Base-by-base conservation (phyloP, 2,797 vertebrate species). In the Coregonus sp. region DNA sequence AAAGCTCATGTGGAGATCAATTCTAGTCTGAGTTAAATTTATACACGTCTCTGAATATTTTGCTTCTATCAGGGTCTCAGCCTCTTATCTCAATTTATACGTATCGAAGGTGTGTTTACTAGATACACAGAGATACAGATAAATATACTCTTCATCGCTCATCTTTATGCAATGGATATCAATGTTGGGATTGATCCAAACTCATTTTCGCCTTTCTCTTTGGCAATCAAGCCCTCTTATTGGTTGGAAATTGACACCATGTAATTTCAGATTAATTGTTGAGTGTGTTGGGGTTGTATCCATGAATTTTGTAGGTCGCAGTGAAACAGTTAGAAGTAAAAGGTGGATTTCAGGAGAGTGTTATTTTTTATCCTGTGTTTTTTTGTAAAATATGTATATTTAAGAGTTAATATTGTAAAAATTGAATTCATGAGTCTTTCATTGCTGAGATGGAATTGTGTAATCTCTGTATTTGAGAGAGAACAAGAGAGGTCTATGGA, bases 31-130 rank as follows among this genome's bases (percentile, higher is more conserved):
- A 79, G 35, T 80, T 77, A 86, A 76, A 25, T 76, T 85, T 87
- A 84, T 78, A 20, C 76, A 89, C 86, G 89, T 90, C 87, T 86
- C 59, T 73, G 80, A 79, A 63, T 1, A n/a, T n/a, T n/a, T n/a
- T 14, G 80, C 80, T 15, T 70, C 47, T 75, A 72, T 2, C 78
- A 29, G 63, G 78, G 63, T 29, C 56, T 78, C 76, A 31, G 11
- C 73, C 47, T 72, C 77, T 77, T 83, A 51, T 72, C 51, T 74
- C 67, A 81, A 68, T 85, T 86, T 80, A 82, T 71, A 65, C n/a
- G n/a, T n/a, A n/a, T 77, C 75, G 69, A 65, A 83, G 76, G 80
- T 81, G 82, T 81, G 78, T 84, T 56, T 71, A 78, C 56, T 40
- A 71, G 37, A 67, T 78, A 29, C 73, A 51, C 66, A 37, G 47